A percentile compares a stretch with the other conserved stretches of the same genome.
These are phyloP conservation scores for Tyrannus savana DNA, from an alignment of 2,113 vertebrate genomes.

Conservation along the genomic window DNA sequence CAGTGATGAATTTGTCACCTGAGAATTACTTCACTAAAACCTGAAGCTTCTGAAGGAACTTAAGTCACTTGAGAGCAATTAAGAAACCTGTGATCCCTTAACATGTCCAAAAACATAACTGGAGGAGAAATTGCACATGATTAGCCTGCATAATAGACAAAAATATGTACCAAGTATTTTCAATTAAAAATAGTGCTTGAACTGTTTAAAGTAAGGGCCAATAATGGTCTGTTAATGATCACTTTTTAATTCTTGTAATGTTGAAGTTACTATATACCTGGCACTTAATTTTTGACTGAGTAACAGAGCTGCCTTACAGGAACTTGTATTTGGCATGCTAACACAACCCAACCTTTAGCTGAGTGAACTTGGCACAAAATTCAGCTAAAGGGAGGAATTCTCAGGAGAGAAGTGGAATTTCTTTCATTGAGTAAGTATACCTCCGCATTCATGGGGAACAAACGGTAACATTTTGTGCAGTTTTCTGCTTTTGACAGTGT, in stretches of 20 bases:
- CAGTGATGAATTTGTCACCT: not conserved
- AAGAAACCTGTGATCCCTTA: not conserved
- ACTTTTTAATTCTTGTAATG: not conserved
- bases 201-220: not conserved
- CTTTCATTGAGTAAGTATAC: conserved; percentile 71
- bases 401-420: conserved; percentile 74
- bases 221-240: not conserved
- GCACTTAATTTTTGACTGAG: conserved; percentile 18
- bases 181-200: not conserved
- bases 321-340: conserved; percentile 19
- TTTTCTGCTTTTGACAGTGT: conserved; percentile 68
- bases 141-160: not conserved
- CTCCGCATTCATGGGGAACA: conserved; percentile 64
- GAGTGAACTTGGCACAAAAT: conserved; percentile 60
- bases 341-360: not conserved
- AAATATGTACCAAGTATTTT: not conserved
- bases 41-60: not conserved
- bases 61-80: not conserved
- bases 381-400: conserved; percentile 66
- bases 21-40: not conserved
- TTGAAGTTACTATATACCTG: not conserved
- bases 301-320: not conserved
- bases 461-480: conserved; percentile 76
- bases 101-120: not conserved
- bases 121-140: not conserved